A percentile compares a stretch with the other conserved stretches of the same genome.
Conservation (phyloP, 1,140 invertebrate species). For the Pseudobourletiella spinata region DNA sequence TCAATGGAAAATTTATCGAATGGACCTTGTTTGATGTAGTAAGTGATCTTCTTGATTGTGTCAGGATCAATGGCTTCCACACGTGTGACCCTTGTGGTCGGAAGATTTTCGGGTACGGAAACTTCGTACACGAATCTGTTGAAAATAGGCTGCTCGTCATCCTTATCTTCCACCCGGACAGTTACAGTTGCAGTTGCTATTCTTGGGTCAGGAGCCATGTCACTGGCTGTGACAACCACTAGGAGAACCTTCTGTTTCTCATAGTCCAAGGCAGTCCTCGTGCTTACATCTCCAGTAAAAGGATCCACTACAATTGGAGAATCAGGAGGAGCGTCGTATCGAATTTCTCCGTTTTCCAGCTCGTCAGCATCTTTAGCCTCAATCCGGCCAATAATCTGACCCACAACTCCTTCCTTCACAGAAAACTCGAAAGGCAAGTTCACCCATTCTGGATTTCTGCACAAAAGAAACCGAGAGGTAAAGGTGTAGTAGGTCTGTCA, state of each 20-base stretch:
- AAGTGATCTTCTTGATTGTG: slow-evolving; percentile 65
- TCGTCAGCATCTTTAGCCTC: slow-evolving; percentile 74
- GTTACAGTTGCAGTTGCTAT: slow-evolving; percentile 77
- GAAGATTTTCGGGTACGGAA: slow-evolving; percentile 70
- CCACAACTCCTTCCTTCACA: slow-evolving; percentile 66
- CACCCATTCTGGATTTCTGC: slow-evolving; percentile 47
- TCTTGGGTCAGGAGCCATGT: slow-evolving; percentile 67
- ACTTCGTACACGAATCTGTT: slow-evolving; percentile 60
- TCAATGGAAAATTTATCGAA: slow-evolving; percentile 74
- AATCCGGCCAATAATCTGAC: slow-evolving; percentile 62
- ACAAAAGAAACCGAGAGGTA: slow-evolving; percentile 50
- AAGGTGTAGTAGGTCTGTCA: no score
- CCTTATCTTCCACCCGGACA: slow-evolving; percentile 59
- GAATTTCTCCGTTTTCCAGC: slow-evolving; percentile 51
- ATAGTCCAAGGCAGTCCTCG: slow-evolving; percentile 68
- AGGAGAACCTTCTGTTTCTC: slow-evolving; percentile 60
- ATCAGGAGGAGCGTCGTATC: slow-evolving; percentile 59
- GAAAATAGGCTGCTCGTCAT: slow-evolving; percentile 48
- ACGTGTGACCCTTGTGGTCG: slow-evolving; percentile 62
- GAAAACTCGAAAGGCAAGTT: slow-evolving; percentile 52
- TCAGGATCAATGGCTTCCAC: slow-evolving; percentile 70
- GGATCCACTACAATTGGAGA: slow-evolving; percentile 69
- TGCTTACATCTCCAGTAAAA: slow-evolving; percentile 65
- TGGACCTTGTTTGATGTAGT: slow-evolving; percentile 68
- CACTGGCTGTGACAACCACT: slow-evolving; percentile 75